Conservation (phyloP, 2,888 invertebrate genomes). For the Polyploca ridens region DNA sequence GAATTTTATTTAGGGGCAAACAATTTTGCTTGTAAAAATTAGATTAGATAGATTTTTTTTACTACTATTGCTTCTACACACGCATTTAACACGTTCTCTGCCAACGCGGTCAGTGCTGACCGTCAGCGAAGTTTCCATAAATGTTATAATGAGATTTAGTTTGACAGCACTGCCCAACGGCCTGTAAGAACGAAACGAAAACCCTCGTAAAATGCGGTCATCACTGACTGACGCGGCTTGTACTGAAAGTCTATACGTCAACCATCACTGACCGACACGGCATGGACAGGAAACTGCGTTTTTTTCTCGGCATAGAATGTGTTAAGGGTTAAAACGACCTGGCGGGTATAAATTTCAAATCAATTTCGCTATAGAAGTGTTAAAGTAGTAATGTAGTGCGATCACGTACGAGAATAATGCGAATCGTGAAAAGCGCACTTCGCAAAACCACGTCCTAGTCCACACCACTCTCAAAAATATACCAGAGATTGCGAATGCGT, state of each 20-base stretch:
- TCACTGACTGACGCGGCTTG: too few species aligned
- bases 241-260: too few species aligned
- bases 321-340: slow-evolving; percentile 39
- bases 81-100: too few species aligned
- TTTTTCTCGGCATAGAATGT: too few species aligned
- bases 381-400: slow-evolving; percentile 60
- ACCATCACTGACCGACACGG: too few species aligned
- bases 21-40: not conserved
- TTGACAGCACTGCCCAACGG: too few species aligned
- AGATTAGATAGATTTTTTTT: not conserved
- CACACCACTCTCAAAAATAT: slow-evolving; percentile 25
- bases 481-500: slow-evolving; percentile 69
- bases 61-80: not conserved
- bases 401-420: slow-evolving; percentile 71
- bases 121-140: too few species aligned
- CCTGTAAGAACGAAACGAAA: too few species aligned
- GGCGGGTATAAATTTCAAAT: slow-evolving; percentile 52
- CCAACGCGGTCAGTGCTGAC: too few species aligned
- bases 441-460: slow-evolving; percentile 53
- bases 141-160: too few species aligned
- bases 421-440: slow-evolving; percentile 42
- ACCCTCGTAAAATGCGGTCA: too few species aligned
- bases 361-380: slow-evolving; percentile 56
- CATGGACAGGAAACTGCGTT: too few species aligned
- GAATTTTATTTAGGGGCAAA: not conserved